These are phyloP conservation scores for Paracentrotus lividus DNA, from an alignment of 53 echinoderm and acorn worm species.

Conservation along the genomic window DNA sequence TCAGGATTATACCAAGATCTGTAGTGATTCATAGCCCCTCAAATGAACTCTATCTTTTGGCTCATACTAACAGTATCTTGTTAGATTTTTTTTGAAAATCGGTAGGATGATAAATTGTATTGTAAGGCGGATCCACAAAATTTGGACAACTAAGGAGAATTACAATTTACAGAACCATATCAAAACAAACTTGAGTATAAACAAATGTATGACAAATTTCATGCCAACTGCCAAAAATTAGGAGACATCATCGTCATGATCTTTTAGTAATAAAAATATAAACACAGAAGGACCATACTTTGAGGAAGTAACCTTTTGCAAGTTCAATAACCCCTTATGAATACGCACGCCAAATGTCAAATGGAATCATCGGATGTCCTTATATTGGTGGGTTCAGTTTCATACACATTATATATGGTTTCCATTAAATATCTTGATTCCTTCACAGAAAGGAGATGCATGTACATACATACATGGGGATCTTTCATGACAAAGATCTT, in stretches of 20 bases:
- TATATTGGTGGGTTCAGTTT: not conserved
- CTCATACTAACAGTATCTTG: too few species aligned
- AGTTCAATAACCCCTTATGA: slow-evolving; percentile 30
- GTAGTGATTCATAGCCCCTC: too few species aligned
- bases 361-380: not conserved
- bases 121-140: not conserved
- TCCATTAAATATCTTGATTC: not conserved
- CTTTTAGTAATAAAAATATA: not conserved
- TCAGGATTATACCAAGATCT: too few species aligned
- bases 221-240: not conserved
- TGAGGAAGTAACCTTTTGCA: not conserved
- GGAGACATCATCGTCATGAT: not conserved
- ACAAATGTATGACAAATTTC: not conserved
- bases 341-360: not conserved
- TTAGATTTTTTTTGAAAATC: too few species aligned
- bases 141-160: not conserved
- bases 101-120: too few species aligned
- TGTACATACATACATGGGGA: too few species aligned
- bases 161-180: not conserved
- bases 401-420: not conserved
- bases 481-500: too few species aligned
- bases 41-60: too few species aligned
- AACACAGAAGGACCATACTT: not conserved
- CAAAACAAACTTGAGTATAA: not conserved
- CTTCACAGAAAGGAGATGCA: too few species aligned